Evolutionary conservation across 2,113 vertebrate genomes (phyloP).

Genomic region (Cebus imitator): DNA sequence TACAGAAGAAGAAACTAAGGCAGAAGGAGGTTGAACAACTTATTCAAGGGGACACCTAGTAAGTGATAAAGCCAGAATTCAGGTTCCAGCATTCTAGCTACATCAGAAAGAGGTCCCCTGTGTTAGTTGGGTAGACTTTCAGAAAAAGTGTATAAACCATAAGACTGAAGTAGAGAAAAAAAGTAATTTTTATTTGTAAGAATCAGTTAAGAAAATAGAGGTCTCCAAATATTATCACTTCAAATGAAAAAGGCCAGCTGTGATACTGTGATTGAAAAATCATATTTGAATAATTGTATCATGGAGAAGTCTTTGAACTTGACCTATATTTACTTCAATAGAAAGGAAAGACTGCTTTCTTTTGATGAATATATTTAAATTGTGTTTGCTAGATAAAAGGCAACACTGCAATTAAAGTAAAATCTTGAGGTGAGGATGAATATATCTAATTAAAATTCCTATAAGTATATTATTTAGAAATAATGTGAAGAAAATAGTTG

Average conservation of each 20-base stretch:
- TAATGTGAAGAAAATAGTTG: conserved; percentile 42
- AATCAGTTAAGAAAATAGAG: not conserved
- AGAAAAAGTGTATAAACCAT: not conserved
- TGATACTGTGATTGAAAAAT: not conserved
- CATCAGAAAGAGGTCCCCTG: not conserved
- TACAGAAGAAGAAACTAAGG: not conserved
- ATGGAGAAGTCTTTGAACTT: not conserved
- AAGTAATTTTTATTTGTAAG: not conserved
- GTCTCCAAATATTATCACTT: not conserved
- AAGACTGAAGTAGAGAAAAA: not conserved
- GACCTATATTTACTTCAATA: not conserved
- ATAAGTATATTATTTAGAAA: conserved; percentile 44
- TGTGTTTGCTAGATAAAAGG: conserved; percentile 12
- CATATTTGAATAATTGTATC: not conserved
- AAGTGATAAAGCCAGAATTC: not conserved
- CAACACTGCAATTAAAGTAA: conserved; percentile 36
- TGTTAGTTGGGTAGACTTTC: not conserved
- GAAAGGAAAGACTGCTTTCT: not conserved
- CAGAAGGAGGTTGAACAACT: not conserved
- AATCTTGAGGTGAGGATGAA: not conserved
- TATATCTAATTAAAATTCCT: conserved; percentile 32
- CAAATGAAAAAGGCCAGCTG: not conserved
- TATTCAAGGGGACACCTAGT: not conserved
- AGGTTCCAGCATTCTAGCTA: not conserved
- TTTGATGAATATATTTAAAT: conserved; percentile 2